Conservation (phyloP, 2,888 invertebrate genomes). For the Leptopterna dolabrata region DNA sequence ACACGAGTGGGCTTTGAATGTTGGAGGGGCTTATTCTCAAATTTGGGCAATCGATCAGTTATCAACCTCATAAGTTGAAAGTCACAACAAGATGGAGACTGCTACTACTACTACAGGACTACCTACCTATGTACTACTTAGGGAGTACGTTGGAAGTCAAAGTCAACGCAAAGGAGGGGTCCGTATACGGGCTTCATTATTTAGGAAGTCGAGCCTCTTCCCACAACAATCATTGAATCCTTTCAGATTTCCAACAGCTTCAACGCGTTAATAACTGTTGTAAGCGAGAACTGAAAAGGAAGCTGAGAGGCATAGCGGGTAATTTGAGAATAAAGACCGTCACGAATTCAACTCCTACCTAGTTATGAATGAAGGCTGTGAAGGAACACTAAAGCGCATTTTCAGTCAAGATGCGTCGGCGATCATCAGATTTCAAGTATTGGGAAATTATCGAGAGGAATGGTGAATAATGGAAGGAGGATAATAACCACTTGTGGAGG, state of each 20-base stretch:
- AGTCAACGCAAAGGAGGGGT: no score
- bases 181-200: background rate
- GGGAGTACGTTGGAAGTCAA: no score
- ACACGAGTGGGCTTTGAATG: no score
- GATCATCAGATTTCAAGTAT: background rate
- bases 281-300: background rate
- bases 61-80: no score
- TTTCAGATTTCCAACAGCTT: background rate
- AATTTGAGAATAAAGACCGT: background rate
- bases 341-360: background rate
- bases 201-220: background rate
- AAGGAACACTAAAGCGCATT: background rate
- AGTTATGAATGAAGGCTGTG: background rate
- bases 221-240: background rate
- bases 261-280: background rate
- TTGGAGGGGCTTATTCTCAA: no score
- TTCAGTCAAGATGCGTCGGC: background rate
- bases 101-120: no score
- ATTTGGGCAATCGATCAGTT: no score
- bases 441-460: background rate
- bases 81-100: no score
- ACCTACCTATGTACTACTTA: no score
- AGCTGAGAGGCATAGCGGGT: background rate
- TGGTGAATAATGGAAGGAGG: background rate
- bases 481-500: background rate